Evolutionary conservation across 92 coral and sea anemone species (phyloP).

Genomic region (Epizoanthus fatuus): DNA sequence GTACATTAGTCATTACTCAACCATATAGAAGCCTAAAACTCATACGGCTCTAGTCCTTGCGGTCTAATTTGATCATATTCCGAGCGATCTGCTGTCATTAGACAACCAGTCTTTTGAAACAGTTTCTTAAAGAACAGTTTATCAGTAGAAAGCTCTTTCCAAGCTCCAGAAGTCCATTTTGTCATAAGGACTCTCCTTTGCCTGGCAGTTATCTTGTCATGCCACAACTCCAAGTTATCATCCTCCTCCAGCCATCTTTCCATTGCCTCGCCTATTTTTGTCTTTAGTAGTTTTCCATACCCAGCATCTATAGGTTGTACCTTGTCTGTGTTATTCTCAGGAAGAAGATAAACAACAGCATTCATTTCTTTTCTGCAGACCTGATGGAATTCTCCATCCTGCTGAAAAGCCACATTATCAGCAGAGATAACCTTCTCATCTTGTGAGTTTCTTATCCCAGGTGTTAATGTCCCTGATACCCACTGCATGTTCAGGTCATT

Average conservation of each 20-base stretch:
- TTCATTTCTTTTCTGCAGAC: constrained; percentile 1
- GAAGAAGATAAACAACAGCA: constrained; percentile 23
- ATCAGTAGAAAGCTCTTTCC: background rate
- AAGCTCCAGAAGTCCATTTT: constrained; percentile 24
- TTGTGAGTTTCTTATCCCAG: background rate
- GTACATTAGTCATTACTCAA: no score
- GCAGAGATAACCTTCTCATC: constrained; percentile 8
- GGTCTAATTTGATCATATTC: no score
- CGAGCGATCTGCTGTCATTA: no score
- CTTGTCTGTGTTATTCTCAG: constrained; percentile 31
- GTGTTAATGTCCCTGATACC: background rate
- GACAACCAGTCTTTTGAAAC: no score
- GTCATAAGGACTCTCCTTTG: constrained; percentile 27
- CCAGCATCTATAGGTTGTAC: constrained; percentile 46
- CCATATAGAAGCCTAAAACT: no score
- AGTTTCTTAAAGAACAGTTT: no score
- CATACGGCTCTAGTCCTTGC: no score
- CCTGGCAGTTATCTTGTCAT: constrained; percentile 25
- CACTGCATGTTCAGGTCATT: constrained; percentile 11
- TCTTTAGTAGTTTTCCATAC: constrained; percentile 38
- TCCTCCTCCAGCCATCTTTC: constrained; percentile 22
- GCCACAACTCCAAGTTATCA: constrained; percentile 36
- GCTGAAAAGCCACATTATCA: constrained; percentile 23
- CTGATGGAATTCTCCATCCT: background rate
- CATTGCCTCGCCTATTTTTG: constrained; percentile 38